Conservation (phyloP, 64 coral and sea anemone species). For the Pachyseris speciosa region DNA sequence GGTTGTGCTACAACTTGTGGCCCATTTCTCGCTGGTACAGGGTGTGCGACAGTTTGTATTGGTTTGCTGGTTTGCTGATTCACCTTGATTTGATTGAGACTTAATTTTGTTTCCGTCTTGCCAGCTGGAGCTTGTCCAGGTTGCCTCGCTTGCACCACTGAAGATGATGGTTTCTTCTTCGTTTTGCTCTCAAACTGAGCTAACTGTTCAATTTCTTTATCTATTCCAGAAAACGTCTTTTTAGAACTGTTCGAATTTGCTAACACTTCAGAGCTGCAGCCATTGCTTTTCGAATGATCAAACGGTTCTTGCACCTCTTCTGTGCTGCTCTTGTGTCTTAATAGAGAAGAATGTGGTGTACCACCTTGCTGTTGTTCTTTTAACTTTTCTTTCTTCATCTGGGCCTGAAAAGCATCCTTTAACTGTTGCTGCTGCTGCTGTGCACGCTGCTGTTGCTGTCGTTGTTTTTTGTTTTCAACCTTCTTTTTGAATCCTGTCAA, state of each 20-base stretch:
- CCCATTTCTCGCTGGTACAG: constrained; percentile 21
- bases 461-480: constrained; percentile 58
- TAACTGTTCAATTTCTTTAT: constrained; percentile 90
- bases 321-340: constrained; percentile 29
- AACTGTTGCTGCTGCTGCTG: constrained; percentile 52
- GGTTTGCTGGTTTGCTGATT: constrained; percentile 62
- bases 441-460: constrained; percentile 28
- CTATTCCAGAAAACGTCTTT: constrained; percentile 70
- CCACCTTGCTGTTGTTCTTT: background rate
- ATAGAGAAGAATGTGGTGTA: background rate
- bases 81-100: constrained; percentile 93
- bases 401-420: constrained; percentile 27
- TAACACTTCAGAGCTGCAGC: constrained; percentile 38
- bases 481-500: constrained; percentile 64
- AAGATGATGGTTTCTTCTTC: constrained; percentile 71
- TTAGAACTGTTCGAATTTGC: constrained; percentile 32
- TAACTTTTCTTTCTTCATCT: constrained; percentile 22
- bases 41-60: background rate
- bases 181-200: constrained; percentile 81
- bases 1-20: constrained; percentile 28
- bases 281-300: constrained; percentile 75
- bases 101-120: constrained; percentile 72
- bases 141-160: constrained; percentile 38
- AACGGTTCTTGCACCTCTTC: no score
- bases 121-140: constrained; percentile 12